Conservation (phyloP, 2,888 invertebrate species). For the Chrysolina americana region DNA sequence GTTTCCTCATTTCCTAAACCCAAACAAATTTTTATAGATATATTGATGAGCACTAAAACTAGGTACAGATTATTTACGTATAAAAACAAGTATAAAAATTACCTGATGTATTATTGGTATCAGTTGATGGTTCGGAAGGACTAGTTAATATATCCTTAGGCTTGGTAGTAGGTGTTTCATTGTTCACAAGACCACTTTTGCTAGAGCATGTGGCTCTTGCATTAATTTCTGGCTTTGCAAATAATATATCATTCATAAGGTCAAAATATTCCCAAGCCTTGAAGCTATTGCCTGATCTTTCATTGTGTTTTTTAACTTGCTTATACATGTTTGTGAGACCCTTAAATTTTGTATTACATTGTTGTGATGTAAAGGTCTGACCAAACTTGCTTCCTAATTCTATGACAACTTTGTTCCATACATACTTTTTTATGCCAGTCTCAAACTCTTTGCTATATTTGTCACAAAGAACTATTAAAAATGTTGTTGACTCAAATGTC, state of each 20-base stretch:
- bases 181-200: neutral
- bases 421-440: slow-evolving; percentile 27
- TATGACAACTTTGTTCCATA: slow-evolving; percentile 29
- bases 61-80: neutral
- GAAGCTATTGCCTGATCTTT: slow-evolving; percentile 21
- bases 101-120: neutral
- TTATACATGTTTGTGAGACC: slow-evolving; percentile 32
- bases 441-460: slow-evolving; percentile 31
- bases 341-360: slow-evolving; percentile 32
- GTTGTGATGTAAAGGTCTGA: slow-evolving; percentile 15
- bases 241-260: neutral
- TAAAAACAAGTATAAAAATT: too few species aligned
- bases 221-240: slow-evolving; percentile 4
- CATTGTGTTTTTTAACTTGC: too few species aligned
- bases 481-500: slow-evolving; percentile 14
- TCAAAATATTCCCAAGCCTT: slow-evolving; percentile 17
- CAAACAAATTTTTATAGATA: neutral
- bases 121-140: neutral
- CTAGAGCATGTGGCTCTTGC: too few species aligned
- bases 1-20: too few species aligned
- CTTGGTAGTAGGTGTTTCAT: neutral
- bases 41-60: neutral
- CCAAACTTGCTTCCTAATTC: slow-evolving; percentile 13
- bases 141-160: neutral
- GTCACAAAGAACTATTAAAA: slow-evolving; percentile 23